Evolutionary conservation across 2,113 vertebrate genomes (phyloP).

Genomic region (Actinemys pallida): DNA sequence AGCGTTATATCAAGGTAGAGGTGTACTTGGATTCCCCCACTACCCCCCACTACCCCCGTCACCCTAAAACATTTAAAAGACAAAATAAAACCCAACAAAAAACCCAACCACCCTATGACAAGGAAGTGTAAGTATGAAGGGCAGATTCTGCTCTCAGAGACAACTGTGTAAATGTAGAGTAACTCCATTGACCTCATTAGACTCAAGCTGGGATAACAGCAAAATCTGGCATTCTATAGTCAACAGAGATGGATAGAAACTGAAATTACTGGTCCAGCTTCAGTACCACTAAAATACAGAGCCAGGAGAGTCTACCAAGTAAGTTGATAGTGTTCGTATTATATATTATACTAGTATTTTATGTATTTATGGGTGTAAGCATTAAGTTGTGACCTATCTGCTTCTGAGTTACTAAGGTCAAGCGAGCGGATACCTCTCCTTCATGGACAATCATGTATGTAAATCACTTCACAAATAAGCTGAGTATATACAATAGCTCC

Average conservation of each 20-base stretch:
- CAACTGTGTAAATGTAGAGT: constrained; percentile 59
- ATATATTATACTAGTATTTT: constrained; percentile 58
- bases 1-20: too few relatives aligned
- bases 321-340: constrained; percentile 48
- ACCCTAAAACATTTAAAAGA: not conserved
- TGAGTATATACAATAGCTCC: constrained; percentile 35
- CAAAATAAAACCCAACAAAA: not conserved
- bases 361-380: constrained; percentile 25
- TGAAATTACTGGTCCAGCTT: constrained; percentile 17
- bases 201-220: constrained; percentile 29
- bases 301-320: constrained; percentile 55
- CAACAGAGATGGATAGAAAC: not conserved
- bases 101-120: not conserved
- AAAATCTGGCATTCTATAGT: constrained; percentile 30
- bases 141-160: constrained; percentile 18
- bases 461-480: constrained; percentile 60
- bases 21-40: not conserved
- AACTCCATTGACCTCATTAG: constrained; percentile 54
- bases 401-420: constrained; percentile 70
- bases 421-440: constrained; percentile 64
- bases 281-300: constrained; percentile 44
- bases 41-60: not conserved
- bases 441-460: constrained; percentile 59
- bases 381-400: constrained; percentile 65
- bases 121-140: constrained; percentile 16